Percentiles rank a stretch among this genome's conserved stretches.
phyloP scores from a whole-genome alignment of 2,113 vertebrate species.

The Clarias gariepinus region DNA sequence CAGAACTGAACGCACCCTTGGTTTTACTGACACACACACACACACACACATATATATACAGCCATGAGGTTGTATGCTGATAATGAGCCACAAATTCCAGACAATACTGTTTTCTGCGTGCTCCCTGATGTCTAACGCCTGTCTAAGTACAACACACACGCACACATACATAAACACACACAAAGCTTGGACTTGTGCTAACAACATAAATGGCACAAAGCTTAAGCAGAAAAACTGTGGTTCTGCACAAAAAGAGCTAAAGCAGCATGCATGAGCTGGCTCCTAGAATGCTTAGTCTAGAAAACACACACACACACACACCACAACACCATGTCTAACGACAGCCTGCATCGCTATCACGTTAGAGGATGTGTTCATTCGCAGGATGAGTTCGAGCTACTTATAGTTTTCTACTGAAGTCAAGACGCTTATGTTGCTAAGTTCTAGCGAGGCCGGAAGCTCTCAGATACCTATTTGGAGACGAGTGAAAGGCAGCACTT shows the following conservation, averaged over 20 bases:
- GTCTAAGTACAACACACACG: neutral
- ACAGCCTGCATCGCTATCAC: constrained; percentile 10
- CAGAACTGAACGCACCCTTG: neutral
- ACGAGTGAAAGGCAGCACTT: neutral
- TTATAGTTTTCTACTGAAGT: neutral
- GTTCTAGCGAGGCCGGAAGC: neutral
- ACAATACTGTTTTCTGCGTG: neutral
- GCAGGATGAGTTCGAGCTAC: neutral
- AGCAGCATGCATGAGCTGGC: constrained; percentile 31
- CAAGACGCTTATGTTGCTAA: neutral
- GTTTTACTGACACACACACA: neutral
- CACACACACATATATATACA: neutral
- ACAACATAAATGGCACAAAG: neutral
- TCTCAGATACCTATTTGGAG: neutral
- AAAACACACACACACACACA: constrained; percentile 22
- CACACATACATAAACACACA: neutral
- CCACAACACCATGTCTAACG: constrained; percentile 6
- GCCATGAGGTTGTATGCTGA: neutral
- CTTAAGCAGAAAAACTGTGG: neutral
- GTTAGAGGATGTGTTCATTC: neutral
- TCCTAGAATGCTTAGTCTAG: constrained; percentile 15
- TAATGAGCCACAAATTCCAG: neutral
- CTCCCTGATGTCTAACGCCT: neutral
- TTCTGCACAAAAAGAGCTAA: neutral
- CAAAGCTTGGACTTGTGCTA: neutral